Conservation (phyloP, 2,888 invertebrate species). For the Alsophila aescularia region DNA sequence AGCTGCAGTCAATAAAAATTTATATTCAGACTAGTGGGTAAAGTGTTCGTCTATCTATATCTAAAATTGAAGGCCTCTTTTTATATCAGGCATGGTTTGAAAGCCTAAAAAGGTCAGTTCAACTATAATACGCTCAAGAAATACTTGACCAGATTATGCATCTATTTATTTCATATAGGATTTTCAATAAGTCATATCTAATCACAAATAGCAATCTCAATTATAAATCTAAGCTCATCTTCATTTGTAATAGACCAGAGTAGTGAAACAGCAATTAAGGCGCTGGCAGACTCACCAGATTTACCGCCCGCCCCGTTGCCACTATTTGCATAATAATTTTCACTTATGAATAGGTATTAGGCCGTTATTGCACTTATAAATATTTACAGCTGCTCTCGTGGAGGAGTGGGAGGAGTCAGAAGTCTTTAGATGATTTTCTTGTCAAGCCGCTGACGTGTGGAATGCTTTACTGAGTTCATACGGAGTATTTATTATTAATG, state of each 20-base stretch:
- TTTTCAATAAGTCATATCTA: no score
- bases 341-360: slow-evolving; percentile 84
- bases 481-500: neutral
- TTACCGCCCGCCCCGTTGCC: slow-evolving; percentile 70
- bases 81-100: no score
- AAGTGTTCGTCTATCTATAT: no score
- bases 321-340: slow-evolving; percentile 84
- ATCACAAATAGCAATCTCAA: slow-evolving; percentile 2
- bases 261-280: slow-evolving; percentile 63
- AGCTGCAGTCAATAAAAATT: no score
- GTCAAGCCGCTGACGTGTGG: slow-evolving; percentile 67
- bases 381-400: slow-evolving; percentile 70
- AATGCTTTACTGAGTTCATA: slow-evolving; percentile 56
- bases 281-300: slow-evolving; percentile 61
- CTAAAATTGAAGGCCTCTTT: no score
- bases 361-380: slow-evolving; percentile 81
- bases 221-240: slow-evolving; percentile 10
- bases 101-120: no score
- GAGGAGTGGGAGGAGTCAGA: slow-evolving; percentile 61
- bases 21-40: no score
- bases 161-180: no score
- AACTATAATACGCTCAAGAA: no score
- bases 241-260: slow-evolving; percentile 30
- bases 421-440: slow-evolving; percentile 66
- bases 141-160: no score